Evolutionary conservation across 2,113 vertebrate genomes (phyloP), one percentile per base, ranked within the genome.

Genomic region (Syngnathoides biaculeatus): DNA sequence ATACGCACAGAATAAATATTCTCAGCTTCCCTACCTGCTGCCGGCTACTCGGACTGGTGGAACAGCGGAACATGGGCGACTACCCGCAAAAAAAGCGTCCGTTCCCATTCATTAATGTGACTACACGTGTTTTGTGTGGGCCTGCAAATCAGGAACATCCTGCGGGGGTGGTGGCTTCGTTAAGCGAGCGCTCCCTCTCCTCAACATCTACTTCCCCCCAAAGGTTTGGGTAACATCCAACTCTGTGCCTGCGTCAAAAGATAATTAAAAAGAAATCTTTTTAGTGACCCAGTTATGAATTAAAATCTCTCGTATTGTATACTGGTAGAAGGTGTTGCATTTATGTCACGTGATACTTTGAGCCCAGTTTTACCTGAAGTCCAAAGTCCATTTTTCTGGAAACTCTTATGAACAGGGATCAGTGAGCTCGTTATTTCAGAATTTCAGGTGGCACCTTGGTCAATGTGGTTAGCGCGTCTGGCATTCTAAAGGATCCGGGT

Each of bases 211-310:
- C n/a, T 15, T 68, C 69, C 74, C 75, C 74, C 75, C 38, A 64
- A 66, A 85, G 77, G 71, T 65, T 72, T 47, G 27, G 7, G 60
- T 66, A 65, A 79, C 83, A 86, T 86, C 79, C 75, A 70, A 84
- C 83, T 74, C 47, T 63, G 52, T 72, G 66, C 50, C 75, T 48
- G 68, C 69, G 19, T 59, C 22, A 24, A 59, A 11, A 65, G 68
- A 78, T 72, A 65, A 62, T 35, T 43, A n/a, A n/a, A n/a, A n/a
- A n/a, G n/a, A n/a, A n/a, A n/a, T 50, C 67, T 77, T 70, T 2
- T 57, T 24, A 8, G 39, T 81, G 80, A 73, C 72, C 84, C 61
- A 81, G 3, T 79, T 86, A n/a, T 8, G 2, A 24, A 22, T 19
- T 43, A n/a, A 52, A 40, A 43, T n/a, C n/a, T n/a, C n/a, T n/a